Percentiles rank a stretch among this genome's conserved stretches.
Evolutionary conservation across 2,888 invertebrate genomes (phyloP).

Genomic region (Standfussiana lucernea): DNA sequence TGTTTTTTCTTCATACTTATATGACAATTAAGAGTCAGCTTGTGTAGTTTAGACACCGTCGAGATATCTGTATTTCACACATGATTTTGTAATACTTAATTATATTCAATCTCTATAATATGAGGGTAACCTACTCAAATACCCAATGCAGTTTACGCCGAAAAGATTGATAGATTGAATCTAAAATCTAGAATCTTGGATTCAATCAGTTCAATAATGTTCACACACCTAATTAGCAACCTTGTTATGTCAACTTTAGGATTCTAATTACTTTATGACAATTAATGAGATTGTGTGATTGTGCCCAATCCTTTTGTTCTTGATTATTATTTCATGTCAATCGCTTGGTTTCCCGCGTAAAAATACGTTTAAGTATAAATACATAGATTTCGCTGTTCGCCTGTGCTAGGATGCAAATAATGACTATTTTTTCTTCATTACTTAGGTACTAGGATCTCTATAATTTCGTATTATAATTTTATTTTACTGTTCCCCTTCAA

Average conservation of each 20-base stretch:
- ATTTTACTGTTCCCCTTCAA: neutral
- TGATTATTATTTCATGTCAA: neutral
- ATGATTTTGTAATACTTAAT: neutral
- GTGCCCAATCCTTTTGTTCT: neutral
- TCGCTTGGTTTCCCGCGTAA: slow-evolving; percentile 4
- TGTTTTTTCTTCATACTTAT: neutral
- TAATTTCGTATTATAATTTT: neutral
- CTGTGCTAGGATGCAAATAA: neutral
- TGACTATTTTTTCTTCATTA: neutral
- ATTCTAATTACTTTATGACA: neutral
- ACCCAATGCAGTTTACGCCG: neutral
- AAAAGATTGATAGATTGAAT: neutral
- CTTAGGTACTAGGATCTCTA: neutral
- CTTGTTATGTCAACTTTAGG: neutral
- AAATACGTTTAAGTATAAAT: neutral
- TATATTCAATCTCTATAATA: neutral
- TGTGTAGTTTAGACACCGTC: neutral
- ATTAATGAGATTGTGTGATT: neutral
- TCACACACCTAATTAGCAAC: too few species aligned
- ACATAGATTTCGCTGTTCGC: neutral
- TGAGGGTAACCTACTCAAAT: slow-evolving; percentile 6
- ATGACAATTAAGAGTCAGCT: neutral
- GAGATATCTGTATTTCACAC: neutral
- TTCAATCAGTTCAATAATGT: neutral
- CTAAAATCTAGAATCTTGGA: neutral